These are phyloP conservation scores for Machimus atricapillus DNA, from an alignment of 2,888 invertebrate species.

Conservation along the genomic window DNA sequence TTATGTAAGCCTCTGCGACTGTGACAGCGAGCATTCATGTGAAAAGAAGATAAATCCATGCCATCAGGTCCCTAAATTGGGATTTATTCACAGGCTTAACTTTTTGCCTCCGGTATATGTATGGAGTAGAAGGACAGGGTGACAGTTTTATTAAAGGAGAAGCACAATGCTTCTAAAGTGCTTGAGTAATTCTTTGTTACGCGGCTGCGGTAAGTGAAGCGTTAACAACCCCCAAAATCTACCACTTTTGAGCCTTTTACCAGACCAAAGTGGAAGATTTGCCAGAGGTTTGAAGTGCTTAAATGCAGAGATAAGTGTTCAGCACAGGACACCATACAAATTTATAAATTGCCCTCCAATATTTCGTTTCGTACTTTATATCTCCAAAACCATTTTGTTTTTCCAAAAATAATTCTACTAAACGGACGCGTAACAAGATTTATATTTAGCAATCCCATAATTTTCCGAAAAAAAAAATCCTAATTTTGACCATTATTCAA, in stretches of 20 bases:
- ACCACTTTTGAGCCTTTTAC: neutral
- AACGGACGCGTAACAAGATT: neutral
- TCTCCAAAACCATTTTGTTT: neutral
- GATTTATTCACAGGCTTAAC: constrained; percentile 28
- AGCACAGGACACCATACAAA: neutral
- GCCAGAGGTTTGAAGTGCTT: neutral
- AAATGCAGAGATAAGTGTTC: neutral
- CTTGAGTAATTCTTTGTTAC: neutral
- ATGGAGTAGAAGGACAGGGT: neutral
- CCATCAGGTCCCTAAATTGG: constrained; percentile 26
- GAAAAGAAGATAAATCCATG: constrained; percentile 43
- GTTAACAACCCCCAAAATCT: neutral
- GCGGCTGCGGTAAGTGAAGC: neutral
- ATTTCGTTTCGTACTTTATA: neutral
- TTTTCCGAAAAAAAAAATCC: neutral
- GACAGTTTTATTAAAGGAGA: constrained; percentile 3
- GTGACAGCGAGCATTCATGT: constrained; percentile 42
- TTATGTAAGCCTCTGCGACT: neutral
- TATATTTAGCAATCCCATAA: neutral
- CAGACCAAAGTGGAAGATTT: neutral
- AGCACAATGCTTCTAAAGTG: neutral
- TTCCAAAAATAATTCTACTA: neutral
- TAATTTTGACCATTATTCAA: neutral
- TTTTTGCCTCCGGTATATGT: neutral
- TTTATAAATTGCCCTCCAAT: neutral